Percentiles rank a stretch among this genome's conserved stretches.
These are phyloP conservation scores for Pandemis heparana DNA, from an alignment of 2,888 invertebrate genomes.

Conservation along the genomic window DNA sequence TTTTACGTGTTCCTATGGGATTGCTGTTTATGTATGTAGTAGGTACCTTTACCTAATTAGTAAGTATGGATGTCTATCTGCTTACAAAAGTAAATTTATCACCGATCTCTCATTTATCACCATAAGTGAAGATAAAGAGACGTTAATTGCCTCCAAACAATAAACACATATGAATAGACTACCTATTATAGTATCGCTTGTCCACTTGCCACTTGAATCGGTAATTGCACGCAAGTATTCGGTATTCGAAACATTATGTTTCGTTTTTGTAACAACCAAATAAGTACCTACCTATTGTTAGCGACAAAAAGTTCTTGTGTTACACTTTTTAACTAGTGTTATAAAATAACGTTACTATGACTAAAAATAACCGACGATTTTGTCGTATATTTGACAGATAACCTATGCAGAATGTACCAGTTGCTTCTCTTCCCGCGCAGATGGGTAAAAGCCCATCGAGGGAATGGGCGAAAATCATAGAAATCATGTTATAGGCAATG, in stretches of 20 bases:
- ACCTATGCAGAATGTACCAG: no score
- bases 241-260: conserved; percentile 1
- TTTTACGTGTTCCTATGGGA: no score
- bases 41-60: no score
- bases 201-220: neutral
- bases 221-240: neutral
- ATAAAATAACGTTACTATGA: no score
- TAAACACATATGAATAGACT: neutral
- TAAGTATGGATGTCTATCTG: no score
- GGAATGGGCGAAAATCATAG: no score
- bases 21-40: no score
- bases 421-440: no score
- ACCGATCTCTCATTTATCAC: neutral
- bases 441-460: no score
- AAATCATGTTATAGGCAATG: no score
- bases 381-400: no score
- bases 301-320: neutral
- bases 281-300: neutral
- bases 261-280: neutral
- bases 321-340: neutral
- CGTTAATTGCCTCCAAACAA: neutral
- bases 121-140: neutral
- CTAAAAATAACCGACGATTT: neutral
- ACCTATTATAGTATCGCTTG: neutral
- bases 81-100: no score